These are phyloP conservation scores for Pilophorus perplexus DNA, from an alignment of 2,888 invertebrate species.

Conservation along the genomic window DNA sequence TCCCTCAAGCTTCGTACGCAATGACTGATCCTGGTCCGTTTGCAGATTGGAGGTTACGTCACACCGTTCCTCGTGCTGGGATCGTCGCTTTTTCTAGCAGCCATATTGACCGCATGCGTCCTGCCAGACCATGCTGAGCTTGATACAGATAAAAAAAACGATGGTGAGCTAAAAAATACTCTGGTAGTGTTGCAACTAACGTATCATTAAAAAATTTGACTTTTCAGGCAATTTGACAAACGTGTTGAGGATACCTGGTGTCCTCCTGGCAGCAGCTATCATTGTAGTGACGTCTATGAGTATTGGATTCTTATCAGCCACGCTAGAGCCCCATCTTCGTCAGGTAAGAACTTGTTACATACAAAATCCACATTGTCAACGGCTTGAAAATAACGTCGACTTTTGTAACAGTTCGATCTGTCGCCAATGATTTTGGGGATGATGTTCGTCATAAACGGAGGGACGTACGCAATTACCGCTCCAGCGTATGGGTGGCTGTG, in stretches of 20 bases:
- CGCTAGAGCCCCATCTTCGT: conserved; percentile 82
- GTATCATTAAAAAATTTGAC: too few relatives aligned
- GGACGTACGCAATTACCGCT: conserved; percentile 73
- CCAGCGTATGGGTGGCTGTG: conserved; percentile 79
- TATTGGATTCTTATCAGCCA: conserved; percentile 84
- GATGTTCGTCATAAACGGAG: conserved; percentile 82
- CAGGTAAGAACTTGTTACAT: conserved; percentile 55
- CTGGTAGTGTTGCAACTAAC: too few relatives aligned
- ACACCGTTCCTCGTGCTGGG: conserved; percentile 81
- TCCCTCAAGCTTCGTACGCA: not conserved
- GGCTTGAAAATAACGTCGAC: not conserved
- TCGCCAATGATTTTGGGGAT: conserved; percentile 69
- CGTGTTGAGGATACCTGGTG: conserved; percentile 70
- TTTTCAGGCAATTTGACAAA: conserved; percentile 63
- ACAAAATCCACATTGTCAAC: not conserved
- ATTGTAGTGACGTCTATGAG: conserved; percentile 77
- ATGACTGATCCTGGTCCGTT: not conserved
- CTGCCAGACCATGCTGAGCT: conserved; percentile 65
- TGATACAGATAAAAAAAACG: conserved; percentile 56
- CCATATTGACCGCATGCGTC: conserved; percentile 69
- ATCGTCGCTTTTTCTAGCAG: conserved; percentile 68
- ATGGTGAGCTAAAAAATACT: conserved; percentile 14
- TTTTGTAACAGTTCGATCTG: conserved; percentile 59
- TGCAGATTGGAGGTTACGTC: conserved; percentile 68
- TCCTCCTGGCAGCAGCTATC: conserved; percentile 66